A percentile compares a stretch with the other conserved stretches of the same genome.
These are phyloP conservation scores for Andrena camellia DNA, from an alignment of 2,888 invertebrate species.

Conservation along the genomic window DNA sequence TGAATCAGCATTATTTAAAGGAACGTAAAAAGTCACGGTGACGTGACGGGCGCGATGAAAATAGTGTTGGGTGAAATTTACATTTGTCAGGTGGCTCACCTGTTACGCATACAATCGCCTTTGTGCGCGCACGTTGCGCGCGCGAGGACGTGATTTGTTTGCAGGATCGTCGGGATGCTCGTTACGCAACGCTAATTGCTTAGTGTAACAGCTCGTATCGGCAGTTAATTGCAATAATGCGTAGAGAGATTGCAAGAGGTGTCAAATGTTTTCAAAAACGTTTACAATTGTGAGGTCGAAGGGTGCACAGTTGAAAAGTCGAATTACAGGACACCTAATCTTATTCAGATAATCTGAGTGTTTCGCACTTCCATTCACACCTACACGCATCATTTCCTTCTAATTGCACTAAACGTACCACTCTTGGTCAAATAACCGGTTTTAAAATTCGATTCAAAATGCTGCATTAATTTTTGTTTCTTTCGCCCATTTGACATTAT, in stretches of 20 bases:
- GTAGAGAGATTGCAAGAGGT: neutral
- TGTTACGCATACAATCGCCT: conserved; percentile 52
- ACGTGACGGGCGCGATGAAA: conserved; percentile 20
- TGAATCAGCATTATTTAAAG: conserved; percentile 35
- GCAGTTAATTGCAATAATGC: conserved; percentile 5
- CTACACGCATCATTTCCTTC: no score
- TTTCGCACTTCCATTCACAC: no score
- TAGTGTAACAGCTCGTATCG: neutral
- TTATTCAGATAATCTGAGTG: no score
- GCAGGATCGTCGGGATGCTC: conserved; percentile 11
- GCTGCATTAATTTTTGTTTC: no score
- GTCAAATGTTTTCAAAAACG: neutral
- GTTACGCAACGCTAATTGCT: conserved; percentile 50
- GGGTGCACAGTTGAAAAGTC: neutral
- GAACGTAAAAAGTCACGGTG: conserved; percentile 20
- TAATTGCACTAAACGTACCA: no score
- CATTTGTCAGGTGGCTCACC: conserved; percentile 49
- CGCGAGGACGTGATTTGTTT: conserved; percentile 47
- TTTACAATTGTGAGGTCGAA: neutral
- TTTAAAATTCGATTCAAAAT: no score
- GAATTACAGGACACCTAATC: no score
- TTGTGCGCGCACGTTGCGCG: conserved; percentile 17
- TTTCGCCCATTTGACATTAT: no score
- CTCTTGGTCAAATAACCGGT: no score
- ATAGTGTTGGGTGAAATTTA: conserved; percentile 46